Evolutionary conservation across 2,797 vertebrate species (phyloP).

Genomic region (Scyliorhinus canicula): DNA sequence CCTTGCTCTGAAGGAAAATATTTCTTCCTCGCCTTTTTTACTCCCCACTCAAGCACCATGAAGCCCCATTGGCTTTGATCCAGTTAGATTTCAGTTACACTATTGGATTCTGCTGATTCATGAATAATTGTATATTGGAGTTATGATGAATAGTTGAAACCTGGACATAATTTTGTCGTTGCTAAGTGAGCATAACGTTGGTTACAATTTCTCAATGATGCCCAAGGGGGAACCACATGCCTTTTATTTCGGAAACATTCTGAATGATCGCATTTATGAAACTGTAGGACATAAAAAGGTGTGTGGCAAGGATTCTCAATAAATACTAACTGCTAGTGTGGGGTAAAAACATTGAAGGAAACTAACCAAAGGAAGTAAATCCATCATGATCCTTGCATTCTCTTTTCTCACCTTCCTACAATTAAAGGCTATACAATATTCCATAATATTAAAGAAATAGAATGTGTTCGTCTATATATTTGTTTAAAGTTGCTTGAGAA

Average conservation of each 20-base stretch:
- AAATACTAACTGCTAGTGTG: background rate
- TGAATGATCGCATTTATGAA: background rate
- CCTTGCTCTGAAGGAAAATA: background rate
- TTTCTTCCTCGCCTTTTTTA: background rate
- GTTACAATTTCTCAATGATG: background rate
- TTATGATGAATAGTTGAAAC: background rate
- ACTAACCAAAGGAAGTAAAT: background rate
- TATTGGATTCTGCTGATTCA: background rate
- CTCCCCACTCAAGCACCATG: background rate
- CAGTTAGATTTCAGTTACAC: background rate
- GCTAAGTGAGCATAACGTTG: background rate
- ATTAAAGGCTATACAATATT: background rate
- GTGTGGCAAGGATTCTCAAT: background rate
- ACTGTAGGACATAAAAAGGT: background rate
- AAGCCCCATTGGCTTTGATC: too few relatives aligned
- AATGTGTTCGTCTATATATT: background rate
- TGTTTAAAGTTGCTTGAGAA: background rate
- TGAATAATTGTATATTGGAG: background rate
- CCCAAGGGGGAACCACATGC: background rate
- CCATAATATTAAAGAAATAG: too few relatives aligned
- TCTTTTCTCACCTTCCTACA: background rate
- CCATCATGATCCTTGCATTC: background rate
- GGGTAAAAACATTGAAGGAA: background rate
- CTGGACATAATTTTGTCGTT: background rate
- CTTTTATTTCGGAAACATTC: background rate